Conservation (phyloP, 2,888 invertebrate species). For the Cynaeus angustus region DNA sequence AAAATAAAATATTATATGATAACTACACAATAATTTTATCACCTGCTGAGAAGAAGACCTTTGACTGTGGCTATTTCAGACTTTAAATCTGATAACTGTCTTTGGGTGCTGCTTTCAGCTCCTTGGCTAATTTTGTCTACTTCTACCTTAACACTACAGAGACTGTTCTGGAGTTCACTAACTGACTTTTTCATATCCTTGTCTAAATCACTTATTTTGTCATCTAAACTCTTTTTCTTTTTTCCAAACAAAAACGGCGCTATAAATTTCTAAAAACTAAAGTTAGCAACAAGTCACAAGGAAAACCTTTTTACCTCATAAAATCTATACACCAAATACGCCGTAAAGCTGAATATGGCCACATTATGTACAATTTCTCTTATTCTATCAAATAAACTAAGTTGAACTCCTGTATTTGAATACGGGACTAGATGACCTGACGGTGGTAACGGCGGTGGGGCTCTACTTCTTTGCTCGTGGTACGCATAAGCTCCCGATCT, state of each 20-base stretch:
- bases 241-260: constrained; percentile 80
- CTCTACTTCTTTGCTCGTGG: constrained; percentile 60
- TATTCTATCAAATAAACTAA: constrained; percentile 73
- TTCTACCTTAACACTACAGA: constrained; percentile 79
- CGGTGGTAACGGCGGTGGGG: constrained; percentile 59
- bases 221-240: constrained; percentile 79
- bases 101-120: constrained; percentile 71
- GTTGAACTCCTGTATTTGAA: constrained; percentile 58
- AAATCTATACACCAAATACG: constrained; percentile 86
- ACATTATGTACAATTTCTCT: constrained; percentile 83
- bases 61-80: constrained; percentile 83
- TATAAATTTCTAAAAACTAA: constrained; percentile 75
- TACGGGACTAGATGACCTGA: constrained; percentile 5
- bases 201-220: constrained; percentile 80
- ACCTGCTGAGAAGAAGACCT: constrained; percentile 83
- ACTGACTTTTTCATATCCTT: constrained; percentile 78
- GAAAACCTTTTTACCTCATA: constrained; percentile 79
- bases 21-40: constrained; percentile 30
- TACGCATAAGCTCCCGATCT: constrained; percentile 73
- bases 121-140: constrained; percentile 74
- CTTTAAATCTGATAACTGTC: constrained; percentile 80
- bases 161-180: constrained; percentile 77
- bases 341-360: constrained; percentile 84
- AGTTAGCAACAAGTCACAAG: not conserved
- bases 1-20: constrained; percentile 18